Percentiles rank a stretch among this genome's conserved stretches.
Conservation (phyloP, 2,113 vertebrate genomes). For the Hymenochirus boettgeri region DNA sequence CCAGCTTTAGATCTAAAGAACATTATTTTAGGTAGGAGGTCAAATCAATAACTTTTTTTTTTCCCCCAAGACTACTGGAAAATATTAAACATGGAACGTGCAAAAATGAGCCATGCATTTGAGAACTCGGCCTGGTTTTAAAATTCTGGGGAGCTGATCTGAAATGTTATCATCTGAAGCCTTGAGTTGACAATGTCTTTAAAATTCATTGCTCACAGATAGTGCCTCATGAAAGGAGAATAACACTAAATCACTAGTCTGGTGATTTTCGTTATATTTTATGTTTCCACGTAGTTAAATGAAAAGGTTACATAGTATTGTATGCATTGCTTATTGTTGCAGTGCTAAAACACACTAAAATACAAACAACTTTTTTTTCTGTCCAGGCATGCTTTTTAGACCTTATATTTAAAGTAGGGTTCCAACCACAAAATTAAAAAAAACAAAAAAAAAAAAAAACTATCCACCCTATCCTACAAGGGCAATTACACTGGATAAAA, state of each 20-base stretch:
- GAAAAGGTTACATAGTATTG: conserved; percentile 11
- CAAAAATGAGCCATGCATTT: conserved; percentile 69
- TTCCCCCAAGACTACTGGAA: conserved; percentile 72
- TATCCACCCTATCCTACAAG: too few relatives aligned
- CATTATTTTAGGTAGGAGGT: conserved; percentile 83
- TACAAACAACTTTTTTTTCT: too few relatives aligned
- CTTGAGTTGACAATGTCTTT: conserved; percentile 60
- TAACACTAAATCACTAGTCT: conserved; percentile 51
- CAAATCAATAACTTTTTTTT: conserved; percentile 80
- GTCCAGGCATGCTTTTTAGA: too few relatives aligned
- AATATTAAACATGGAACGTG: conserved; percentile 75
- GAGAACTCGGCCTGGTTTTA: conserved; percentile 57
- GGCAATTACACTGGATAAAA: too few relatives aligned
- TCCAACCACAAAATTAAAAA: neutral
- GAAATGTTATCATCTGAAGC: conserved; percentile 57
- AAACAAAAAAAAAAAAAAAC: neutral
- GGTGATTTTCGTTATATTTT: conserved; percentile 1
- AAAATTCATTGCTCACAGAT: conserved; percentile 54
- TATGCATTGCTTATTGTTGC: neutral
- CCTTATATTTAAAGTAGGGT: too few relatives aligned
- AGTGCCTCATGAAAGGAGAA: conserved; percentile 46
- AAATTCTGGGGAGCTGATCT: conserved; percentile 58
- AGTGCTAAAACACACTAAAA: too few relatives aligned
- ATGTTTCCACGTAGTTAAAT: conserved; percentile 9
- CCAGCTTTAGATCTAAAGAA: conserved; percentile 93